phyloP scores from a whole-genome alignment of 2,113 vertebrate species.

The Ictalurus punctatus region DNA sequence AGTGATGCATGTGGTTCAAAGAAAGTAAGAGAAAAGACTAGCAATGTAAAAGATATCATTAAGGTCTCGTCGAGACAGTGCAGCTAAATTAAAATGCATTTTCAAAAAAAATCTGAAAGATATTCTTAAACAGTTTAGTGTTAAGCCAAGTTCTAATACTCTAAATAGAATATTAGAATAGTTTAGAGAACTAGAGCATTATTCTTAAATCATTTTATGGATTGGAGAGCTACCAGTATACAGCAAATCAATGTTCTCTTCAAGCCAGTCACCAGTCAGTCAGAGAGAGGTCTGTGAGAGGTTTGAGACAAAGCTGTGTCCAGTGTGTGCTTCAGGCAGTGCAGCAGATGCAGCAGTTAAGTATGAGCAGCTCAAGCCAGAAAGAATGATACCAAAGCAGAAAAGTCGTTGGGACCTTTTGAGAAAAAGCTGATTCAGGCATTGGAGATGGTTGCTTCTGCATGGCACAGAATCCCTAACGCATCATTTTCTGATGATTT shows the following conservation, averaged over 20 bases:
- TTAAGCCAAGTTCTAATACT: background rate
- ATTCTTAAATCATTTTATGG: background rate
- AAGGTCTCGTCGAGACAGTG: too few species aligned
- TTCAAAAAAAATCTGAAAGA: background rate
- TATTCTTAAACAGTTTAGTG: background rate
- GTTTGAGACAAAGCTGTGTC: background rate
- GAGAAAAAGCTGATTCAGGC: conserved; percentile 2
- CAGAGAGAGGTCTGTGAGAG: background rate
- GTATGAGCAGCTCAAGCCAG: background rate
- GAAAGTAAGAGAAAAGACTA: too few species aligned
- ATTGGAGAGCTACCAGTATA: background rate
- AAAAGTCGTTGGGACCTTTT: background rate
- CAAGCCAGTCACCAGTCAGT: background rate
- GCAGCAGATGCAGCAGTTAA: background rate
- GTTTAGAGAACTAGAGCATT: background rate
- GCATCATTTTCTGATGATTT: background rate
- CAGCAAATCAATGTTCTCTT: background rate
- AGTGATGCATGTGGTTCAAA: too few species aligned
- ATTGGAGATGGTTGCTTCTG: background rate
- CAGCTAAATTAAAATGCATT: background rate
- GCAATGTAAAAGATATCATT: too few species aligned
- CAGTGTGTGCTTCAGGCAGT: conserved; percentile 6
- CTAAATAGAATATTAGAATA: background rate
- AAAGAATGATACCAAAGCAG: conserved; percentile 1
- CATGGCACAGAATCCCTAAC: background rate